Evolutionary conservation across 1,140 invertebrate genomes (phyloP).

Genomic region (Eubasilissa regina): DNA sequence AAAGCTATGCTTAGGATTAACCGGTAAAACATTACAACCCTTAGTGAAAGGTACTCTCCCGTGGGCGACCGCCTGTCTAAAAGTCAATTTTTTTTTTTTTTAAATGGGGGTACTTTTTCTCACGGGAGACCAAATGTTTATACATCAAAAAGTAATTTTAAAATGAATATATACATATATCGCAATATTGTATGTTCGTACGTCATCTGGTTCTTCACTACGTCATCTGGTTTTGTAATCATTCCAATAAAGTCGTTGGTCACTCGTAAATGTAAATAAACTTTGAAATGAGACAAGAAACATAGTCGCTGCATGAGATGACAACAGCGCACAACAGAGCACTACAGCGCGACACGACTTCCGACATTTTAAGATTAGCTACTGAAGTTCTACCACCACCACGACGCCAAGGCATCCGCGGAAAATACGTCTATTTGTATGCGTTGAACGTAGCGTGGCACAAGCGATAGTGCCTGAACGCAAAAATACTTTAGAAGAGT

Average conservation of each 20-base stretch:
- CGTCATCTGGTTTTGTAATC: background rate
- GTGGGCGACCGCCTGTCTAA: too few relatives aligned
- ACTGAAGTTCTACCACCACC: background rate
- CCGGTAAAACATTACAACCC: too few relatives aligned
- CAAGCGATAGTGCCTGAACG: background rate
- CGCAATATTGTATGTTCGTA: too few relatives aligned
- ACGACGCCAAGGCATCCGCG: background rate
- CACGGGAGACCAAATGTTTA: too few relatives aligned
- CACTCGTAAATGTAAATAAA: constrained; percentile 9
- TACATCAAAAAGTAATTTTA: too few relatives aligned
- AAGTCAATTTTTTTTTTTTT: too few relatives aligned
- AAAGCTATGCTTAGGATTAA: too few relatives aligned
- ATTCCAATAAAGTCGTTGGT: constrained; percentile 1
- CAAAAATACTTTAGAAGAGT: too few relatives aligned
- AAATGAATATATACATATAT: too few relatives aligned
- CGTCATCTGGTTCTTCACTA: background rate
- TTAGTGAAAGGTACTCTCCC: too few relatives aligned
- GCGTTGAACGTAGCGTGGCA: background rate
- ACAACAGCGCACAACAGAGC: background rate
- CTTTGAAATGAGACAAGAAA: constrained; percentile 9
- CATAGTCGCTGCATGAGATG: background rate
- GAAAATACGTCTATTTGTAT: constrained; percentile 10
- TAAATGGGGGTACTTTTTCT: too few relatives aligned
- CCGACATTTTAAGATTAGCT: background rate
- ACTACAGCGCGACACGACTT: too few relatives aligned